Evolutionary conservation across 2,888 invertebrate genomes (phyloP), one percentile per base, ranked within the genome.

Genomic region (Acronicta psi): DNA sequence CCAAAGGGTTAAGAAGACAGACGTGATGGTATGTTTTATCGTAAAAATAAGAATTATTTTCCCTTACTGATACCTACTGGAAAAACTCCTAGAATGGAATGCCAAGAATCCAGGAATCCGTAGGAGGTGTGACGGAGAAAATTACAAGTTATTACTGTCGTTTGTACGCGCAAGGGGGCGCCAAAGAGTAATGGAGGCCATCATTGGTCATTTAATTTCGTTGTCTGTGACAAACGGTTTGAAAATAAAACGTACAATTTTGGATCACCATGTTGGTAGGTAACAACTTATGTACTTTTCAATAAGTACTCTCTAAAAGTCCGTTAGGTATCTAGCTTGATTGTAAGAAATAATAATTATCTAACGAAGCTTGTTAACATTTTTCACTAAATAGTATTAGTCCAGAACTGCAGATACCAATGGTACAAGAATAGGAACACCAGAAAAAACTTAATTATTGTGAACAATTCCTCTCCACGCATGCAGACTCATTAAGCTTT

Each of bases 401-500:
- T 20, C 40, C 16, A 38, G 16, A 34, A 45, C n/a, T 20, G 37
- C 16, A 38, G 16, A 34, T 18, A 37, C 37, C n/a, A 41, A 43
- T 37, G 25, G 16, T 61, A 47, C 51, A 57, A 59, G 50, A 67
- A 70, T 59, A 67, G 59, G 40, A 45, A 31, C 49, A 54, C 29
- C 23, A 31, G 59, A 68, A 68, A 58, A 69, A 34, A 18, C 42
- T 45, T 51, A 59, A 72, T 66, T 20, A 69, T 60, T 54, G 68
- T 67, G 60, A 72, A 69, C 66, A 77, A 72, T 71, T 64, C 53
- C 59, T 69, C 64, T 72, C 74, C 64, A 69, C 81, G 69, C 79
- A 81, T 69, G 82, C 77, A 74, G 80, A 79, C 84, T 89, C 92
- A 91, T 92, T 91, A 91, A 87, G 87, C 88, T 88, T 87, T 87